Conservation (phyloP, 2,113 vertebrate genomes). For the Geococcyx californianus region DNA sequence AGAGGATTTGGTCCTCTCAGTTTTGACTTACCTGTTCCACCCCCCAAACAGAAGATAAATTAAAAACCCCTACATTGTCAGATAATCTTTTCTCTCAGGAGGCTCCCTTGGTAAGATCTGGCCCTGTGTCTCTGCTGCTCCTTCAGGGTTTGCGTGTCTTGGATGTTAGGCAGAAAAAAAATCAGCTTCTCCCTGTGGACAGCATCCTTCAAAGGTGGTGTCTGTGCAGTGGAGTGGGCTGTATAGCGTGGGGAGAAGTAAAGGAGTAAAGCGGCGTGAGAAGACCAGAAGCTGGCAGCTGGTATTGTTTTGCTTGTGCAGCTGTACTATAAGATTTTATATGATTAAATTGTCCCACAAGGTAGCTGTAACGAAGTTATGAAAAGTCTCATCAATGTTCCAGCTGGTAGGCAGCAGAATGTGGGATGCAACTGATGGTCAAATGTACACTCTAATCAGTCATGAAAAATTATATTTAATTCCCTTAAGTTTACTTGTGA, state of each 20-base stretch:
- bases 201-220: neutral
- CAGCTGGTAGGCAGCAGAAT: slow-evolving; percentile 58
- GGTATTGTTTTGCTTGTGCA: slow-evolving; percentile 26
- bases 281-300: slow-evolving; percentile 44
- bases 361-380: slow-evolving; percentile 36
- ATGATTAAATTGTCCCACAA: slow-evolving; percentile 60
- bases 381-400: slow-evolving; percentile 46
- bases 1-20: neutral
- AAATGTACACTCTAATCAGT: slow-evolving; percentile 25
- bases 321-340: slow-evolving; percentile 51
- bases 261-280: neutral
- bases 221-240: accelerated
- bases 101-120: neutral
- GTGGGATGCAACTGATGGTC: slow-evolving; percentile 18
- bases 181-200: neutral
- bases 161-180: neutral
- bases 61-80: neutral
- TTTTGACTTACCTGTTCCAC: neutral
- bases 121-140: neutral
- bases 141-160: neutral
- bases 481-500: neutral
- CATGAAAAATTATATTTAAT: neutral
- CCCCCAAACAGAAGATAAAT: neutral
- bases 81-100: neutral
- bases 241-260: neutral